phyloP scores from a whole-genome alignment of 2,888 invertebrate species.

The Phalera bucephala region DNA sequence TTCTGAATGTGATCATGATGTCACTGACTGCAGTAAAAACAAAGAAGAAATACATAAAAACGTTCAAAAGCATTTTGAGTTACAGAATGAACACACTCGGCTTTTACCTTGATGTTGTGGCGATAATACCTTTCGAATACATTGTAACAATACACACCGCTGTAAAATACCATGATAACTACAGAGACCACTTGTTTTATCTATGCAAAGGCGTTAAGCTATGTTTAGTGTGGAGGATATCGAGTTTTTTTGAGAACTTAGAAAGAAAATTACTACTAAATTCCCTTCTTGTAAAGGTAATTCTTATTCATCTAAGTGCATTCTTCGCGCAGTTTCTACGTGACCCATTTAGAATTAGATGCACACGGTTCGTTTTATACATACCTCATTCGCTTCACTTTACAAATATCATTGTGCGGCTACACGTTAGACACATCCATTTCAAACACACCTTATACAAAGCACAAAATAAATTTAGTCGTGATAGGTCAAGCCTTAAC shows the following conservation, averaged over 20 bases:
- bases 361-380: neutral
- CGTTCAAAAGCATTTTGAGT: conserved; percentile 58
- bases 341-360: neutral
- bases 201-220: conserved; percentile 79
- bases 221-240: conserved; percentile 75
- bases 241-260: conserved; percentile 68
- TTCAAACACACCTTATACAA: neutral
- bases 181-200: conserved; percentile 69
- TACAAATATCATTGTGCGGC: neutral
- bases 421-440: neutral
- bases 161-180: conserved; percentile 59
- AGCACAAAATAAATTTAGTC: no score
- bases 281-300: conserved; percentile 64
- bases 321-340: neutral
- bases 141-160: conserved; percentile 64
- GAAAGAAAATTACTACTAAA: conserved; percentile 68
- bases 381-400: neutral
- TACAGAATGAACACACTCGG: conserved; percentile 71
- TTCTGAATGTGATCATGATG: conserved; percentile 69
- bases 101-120: conserved; percentile 76
- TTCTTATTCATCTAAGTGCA: neutral
- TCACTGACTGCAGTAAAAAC: conserved; percentile 73
- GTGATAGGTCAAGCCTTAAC: neutral
- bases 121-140: conserved; percentile 75
- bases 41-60: conserved; percentile 62